phyloP scores from a whole-genome alignment of 2,888 invertebrate species.

The Camponotus fellah region DNA sequence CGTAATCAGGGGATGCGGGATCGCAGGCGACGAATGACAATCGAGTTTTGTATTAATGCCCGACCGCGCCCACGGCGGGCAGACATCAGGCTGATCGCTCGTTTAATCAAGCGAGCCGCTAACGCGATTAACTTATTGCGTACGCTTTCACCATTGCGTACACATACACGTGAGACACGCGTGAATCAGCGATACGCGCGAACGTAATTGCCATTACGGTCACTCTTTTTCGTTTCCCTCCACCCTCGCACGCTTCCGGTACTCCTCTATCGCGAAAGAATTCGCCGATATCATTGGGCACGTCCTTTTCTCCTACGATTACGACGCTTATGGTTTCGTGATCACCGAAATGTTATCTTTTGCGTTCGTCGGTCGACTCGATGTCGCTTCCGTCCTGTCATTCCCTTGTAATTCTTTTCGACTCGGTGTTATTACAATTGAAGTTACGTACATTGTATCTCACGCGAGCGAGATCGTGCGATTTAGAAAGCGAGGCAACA shows the following conservation, averaged over 20 bases:
- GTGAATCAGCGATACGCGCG: conserved; percentile 81
- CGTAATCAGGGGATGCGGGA: conserved; percentile 72
- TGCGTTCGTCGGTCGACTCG: conserved; percentile 16
- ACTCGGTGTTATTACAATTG: not conserved
- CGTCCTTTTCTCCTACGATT: conserved; percentile 7
- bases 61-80: conserved; percentile 66
- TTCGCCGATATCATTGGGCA: conserved; percentile 47
- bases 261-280: conserved; percentile 33
- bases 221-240: conserved; percentile 20
- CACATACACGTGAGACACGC: conserved; percentile 73
- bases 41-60: conserved; percentile 80
- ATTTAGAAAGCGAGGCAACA: not conserved
- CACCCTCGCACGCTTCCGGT: not conserved
- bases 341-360: conserved; percentile 25
- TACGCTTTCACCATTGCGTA: conserved; percentile 77
- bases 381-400: conserved; percentile 13
- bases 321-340: conserved; percentile 7
- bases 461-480: not conserved
- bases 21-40: conserved; percentile 78
- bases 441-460: not conserved
- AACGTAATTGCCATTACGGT: conserved; percentile 77
- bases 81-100: conserved; percentile 79
- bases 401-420: not conserved
- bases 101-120: conserved; percentile 82
- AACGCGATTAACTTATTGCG: conserved; percentile 83